Base-by-base conservation (phyloP, 2,797 vertebrate genomes). In the Periophthalmus magnuspinnatus region DNA sequence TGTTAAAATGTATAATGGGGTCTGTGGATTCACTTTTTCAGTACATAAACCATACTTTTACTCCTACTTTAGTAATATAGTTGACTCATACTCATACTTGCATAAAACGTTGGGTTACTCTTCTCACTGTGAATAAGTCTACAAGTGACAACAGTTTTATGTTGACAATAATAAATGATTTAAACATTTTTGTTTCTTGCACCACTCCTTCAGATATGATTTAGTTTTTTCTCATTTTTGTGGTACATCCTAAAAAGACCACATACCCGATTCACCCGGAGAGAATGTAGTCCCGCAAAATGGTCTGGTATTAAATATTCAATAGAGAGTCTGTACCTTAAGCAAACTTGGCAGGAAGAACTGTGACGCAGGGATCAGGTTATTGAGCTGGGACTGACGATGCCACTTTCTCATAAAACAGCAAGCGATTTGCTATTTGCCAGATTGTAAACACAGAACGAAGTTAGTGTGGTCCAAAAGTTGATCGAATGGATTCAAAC, bases 361-460 rank as follows among this genome's bases (percentile, higher is more conserved):
- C 55, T 67, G 33, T 68, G 77, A 65, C 56, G 36, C 68, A 21
- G 48, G 32, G 58, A 80, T 72, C 38, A 50, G 71, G 63, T 82
- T 86, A 80, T 78, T 86, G 82, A 80, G 80, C 79, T 72, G 70
- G 78, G 68, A 79, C 70, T 14, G 74, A 63, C 47, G 82, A 65
- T 69, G 69, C 77, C 80, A 75, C 79, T 84, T 82, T 83, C 69
- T 80, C 82, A 78, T 81, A 79, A 86, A 90, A 84, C 76, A 86
- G 86, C 81, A 81, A 86, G 78, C 78, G 74, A 84, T 89, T 87
- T 88, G 74, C 81, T 34, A 72, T 78, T 83, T 84, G 83, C 86
- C 69, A 41, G 79, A 86, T 81, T 47, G 61, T 81, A 82, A 86
- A 88, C 74, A 81, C 83, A 62, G 82, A 85, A 81, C 75, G 67